Conservation (phyloP, 64 coral and sea anemone genomes). For the Pocillopora damicornis region DNA sequence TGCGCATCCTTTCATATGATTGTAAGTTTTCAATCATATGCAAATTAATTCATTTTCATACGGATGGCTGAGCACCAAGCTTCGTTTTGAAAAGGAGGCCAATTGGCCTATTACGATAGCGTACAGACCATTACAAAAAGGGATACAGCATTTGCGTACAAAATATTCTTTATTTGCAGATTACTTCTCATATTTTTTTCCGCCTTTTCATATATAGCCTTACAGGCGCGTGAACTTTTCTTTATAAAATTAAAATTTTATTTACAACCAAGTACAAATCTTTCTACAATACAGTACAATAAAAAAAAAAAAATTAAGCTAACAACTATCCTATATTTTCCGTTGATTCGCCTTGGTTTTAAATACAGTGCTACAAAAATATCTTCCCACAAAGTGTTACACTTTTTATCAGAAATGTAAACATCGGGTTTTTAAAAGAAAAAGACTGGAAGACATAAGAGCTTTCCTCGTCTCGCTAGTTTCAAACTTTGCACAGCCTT, state of each 20-base stretch:
- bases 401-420: neutral
- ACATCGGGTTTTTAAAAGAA: neutral
- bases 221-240: conserved; percentile 1
- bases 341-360: conserved; percentile 10
- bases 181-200: conserved; percentile 26
- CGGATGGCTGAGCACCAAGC: no score
- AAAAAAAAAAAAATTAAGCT: conserved; percentile 29
- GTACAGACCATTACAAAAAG: neutral
- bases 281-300: conserved; percentile 34
- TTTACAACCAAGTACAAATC: conserved; percentile 45
- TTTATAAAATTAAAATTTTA: conserved; percentile 33
- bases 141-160: neutral
- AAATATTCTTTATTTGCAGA: conserved; percentile 45
- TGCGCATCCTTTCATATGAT: no score
- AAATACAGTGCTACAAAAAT: conserved; percentile 47
- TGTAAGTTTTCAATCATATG: no score
- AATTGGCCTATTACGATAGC: no score
- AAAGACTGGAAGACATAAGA: neutral
- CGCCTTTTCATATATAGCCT: conserved; percentile 13
- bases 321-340: neutral
- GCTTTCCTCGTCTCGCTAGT: neutral
- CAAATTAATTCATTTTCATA: no score
- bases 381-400: neutral
- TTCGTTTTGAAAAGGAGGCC: no score
- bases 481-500: neutral